phyloP scores from a whole-genome alignment of 2,888 invertebrate genomes.

The Drosophila demipolita region DNA sequence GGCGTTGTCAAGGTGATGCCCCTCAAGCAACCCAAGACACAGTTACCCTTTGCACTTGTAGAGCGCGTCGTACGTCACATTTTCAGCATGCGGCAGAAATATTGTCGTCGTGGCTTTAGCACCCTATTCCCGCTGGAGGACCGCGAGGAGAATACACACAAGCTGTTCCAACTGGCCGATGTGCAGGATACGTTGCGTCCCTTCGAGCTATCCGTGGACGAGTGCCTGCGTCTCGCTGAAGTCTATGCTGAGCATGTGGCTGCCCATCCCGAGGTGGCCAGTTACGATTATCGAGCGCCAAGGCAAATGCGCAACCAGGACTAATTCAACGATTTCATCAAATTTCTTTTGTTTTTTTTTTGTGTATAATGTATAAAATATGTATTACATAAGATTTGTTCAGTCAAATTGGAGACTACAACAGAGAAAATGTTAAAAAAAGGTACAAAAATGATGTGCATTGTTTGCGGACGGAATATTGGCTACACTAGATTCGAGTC shows the following conservation, averaged over 20 bases:
- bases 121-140: conserved; percentile 91
- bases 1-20: conserved; percentile 96
- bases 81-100: conserved; percentile 95
- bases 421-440: conserved; percentile 38
- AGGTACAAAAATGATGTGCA: conserved; percentile 30
- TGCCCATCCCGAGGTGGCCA: conserved; percentile 88
- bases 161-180: conserved; percentile 90
- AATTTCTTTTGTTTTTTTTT: conserved; percentile 19
- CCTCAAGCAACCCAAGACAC: conserved; percentile 89
- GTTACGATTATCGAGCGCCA: conserved; percentile 90
- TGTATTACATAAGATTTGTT: conserved; percentile 63
- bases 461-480: conserved; percentile 67
- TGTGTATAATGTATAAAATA: conserved; percentile 63
- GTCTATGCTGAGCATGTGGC: conserved; percentile 91
- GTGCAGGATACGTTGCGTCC: conserved; percentile 90
- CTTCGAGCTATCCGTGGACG: conserved; percentile 91
- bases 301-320: conserved; percentile 41
- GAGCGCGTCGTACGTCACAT: conserved; percentile 95
- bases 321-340: conserved; percentile 41
- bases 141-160: conserved; percentile 88
- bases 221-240: conserved; percentile 91
- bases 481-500: conserved; percentile 60
- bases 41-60: conserved; percentile 92
- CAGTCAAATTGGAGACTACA: conserved; percentile 58
- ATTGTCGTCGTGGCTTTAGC: conserved; percentile 88